These are phyloP conservation scores for Crax fasciolata DNA, from an alignment of 2,797 vertebrate species.

Conservation along the genomic window DNA sequence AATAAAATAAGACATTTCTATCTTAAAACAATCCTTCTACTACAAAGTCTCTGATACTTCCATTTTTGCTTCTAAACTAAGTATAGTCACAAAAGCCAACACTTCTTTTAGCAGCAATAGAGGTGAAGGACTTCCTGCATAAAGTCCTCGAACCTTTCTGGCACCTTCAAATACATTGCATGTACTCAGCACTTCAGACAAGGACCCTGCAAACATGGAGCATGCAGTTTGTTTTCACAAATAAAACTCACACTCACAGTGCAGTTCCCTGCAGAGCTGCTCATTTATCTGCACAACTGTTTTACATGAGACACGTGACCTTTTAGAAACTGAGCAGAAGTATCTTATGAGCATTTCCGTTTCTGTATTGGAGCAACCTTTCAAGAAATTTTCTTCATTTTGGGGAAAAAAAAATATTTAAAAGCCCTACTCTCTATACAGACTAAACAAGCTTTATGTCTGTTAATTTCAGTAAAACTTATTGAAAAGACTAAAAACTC, in stretches of 20 bases:
- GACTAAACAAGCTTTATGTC: neutral
- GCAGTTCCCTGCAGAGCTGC: neutral
- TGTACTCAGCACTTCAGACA: neutral
- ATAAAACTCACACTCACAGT: neutral
- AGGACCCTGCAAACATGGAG: neutral
- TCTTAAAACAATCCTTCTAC: neutral
- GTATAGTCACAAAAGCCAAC: neutral
- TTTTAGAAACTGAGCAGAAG: neutral
- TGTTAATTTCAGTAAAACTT: neutral
- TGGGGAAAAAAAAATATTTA: too few species aligned
- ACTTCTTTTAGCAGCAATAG: slow-evolving; percentile 56
- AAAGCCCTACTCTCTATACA: neutral
- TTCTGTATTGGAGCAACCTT: accelerated
- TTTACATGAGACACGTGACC: neutral
- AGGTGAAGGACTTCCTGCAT: neutral
- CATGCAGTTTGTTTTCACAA: neutral
- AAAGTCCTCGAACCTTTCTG: neutral
- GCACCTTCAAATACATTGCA: neutral
- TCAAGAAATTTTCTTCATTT: neutral
- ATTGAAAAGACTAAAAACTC: neutral
- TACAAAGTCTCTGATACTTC: neutral
- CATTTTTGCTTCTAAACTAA: slow-evolving; percentile 51
- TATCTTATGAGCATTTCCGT: neutral
- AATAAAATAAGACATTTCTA: neutral
- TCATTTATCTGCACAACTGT: neutral